Evolutionary conservation across 2,113 vertebrate species (phyloP).

Genomic region (Urocolius indicus): DNA sequence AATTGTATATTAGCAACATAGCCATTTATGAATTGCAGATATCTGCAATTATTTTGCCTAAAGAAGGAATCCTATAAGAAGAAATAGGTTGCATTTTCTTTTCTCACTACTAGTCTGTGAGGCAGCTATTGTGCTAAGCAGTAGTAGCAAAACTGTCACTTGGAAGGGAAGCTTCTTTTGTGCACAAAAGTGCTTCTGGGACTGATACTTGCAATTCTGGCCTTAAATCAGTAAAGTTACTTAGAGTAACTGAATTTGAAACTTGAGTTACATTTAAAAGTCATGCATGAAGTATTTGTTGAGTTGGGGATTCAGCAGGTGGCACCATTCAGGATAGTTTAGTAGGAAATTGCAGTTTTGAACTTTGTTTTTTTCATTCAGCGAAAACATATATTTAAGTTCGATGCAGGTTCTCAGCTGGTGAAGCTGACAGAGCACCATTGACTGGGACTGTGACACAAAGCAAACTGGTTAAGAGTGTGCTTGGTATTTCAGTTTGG

Average conservation of each 20-base stretch:
- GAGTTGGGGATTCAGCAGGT: conserved; percentile 7
- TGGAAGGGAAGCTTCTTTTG: background rate
- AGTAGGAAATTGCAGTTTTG: background rate
- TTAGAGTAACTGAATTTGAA: background rate
- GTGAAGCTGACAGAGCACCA: background rate
- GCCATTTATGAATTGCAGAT: background rate
- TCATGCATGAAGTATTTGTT: background rate
- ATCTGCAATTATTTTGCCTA: background rate
- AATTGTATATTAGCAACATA: background rate
- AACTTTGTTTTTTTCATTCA: background rate
- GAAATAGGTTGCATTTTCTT: background rate
- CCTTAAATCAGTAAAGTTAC: background rate
- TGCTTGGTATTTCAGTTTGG: background rate
- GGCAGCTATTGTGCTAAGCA: background rate
- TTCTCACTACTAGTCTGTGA: background rate
- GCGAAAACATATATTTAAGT: background rate
- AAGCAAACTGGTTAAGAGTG: background rate
- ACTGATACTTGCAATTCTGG: background rate
- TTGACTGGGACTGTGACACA: background rate
- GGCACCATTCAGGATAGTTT: background rate
- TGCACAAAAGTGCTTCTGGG: background rate
- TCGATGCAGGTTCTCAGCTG: background rate
- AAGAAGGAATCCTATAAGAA: background rate
- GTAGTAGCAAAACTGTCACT: background rate
- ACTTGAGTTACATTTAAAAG: background rate